phyloP scores from a whole-genome alignment of 2,888 invertebrate genomes.

The Zeuzera pyrina region DNA sequence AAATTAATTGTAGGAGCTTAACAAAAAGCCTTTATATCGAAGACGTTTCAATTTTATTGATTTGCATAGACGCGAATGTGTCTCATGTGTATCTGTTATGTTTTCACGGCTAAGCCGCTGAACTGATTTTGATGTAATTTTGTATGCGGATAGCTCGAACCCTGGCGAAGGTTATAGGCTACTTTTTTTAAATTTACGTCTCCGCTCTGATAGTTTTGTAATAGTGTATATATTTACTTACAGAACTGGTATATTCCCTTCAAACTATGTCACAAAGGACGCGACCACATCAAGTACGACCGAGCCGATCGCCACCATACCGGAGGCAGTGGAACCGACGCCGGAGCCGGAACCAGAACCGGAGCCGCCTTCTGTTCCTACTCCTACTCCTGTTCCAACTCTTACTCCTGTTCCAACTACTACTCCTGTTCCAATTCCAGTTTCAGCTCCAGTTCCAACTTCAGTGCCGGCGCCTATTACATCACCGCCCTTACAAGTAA shows the following conservation, averaged over 20 bases:
- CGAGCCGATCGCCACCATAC: conserved; percentile 39
- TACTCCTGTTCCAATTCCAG: too few species aligned
- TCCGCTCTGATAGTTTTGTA: not conserved
- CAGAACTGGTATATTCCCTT: conserved; percentile 94
- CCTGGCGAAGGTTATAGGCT: too few species aligned
- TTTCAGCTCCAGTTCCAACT: too few species aligned
- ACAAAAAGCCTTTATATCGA: too few species aligned
- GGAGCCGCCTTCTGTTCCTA: conserved; percentile 39
- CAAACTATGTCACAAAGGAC: conserved; percentile 89
- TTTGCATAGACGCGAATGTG: too few species aligned
- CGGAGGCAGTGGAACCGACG: conserved; percentile 46
- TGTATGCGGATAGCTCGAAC: too few species aligned
- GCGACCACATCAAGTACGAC: conserved; percentile 42
- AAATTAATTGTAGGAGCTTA: too few species aligned
- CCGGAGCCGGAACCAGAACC: conserved; percentile 49
- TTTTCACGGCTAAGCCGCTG: too few species aligned
- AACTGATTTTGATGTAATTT: too few species aligned
- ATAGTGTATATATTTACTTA: not conserved
- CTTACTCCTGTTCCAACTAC: not conserved
- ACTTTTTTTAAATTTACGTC: too few species aligned
- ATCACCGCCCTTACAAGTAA: conserved; percentile 13
- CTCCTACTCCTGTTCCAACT: not conserved
- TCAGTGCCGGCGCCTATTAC: conserved; percentile 12
- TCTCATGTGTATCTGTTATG: too few species aligned
- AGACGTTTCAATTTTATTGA: too few species aligned